Percentiles rank a stretch among this genome's conserved stretches.
Conservation (phyloP, 2,797 vertebrate species). For the Darevskia mixta region DNA sequence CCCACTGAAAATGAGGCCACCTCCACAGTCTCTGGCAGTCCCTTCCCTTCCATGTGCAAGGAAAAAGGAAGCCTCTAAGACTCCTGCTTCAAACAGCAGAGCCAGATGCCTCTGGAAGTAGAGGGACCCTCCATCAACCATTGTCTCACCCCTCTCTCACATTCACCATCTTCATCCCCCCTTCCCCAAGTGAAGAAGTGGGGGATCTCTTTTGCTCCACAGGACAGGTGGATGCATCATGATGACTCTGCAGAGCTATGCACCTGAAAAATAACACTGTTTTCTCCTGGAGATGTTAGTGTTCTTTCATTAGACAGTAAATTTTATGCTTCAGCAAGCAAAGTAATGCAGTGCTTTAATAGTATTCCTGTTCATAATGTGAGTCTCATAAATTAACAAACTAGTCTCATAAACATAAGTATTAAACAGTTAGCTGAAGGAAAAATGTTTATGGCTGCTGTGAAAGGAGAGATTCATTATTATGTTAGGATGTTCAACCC, state of each 20-base stretch:
- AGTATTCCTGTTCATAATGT: not conserved
- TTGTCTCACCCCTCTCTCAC: too few species aligned
- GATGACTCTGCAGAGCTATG: not conserved
- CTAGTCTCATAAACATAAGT: conserved; percentile 6
- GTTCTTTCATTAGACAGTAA: conserved; percentile 35
- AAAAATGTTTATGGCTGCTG: not conserved
- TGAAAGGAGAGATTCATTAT: conserved; percentile 35
- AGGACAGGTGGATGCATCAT: not conserved
- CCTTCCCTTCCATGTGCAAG: too few species aligned
- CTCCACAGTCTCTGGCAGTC: too few species aligned
- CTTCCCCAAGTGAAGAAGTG: too few species aligned
- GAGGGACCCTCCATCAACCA: too few species aligned
- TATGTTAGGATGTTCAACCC: not conserved
- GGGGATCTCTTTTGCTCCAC: too few species aligned
- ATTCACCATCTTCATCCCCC: too few species aligned
- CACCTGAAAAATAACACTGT: conserved; percentile 47
- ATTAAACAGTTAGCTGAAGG: conserved; percentile 23
- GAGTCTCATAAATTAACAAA: conserved; percentile 40
- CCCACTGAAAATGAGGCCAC: too few species aligned
- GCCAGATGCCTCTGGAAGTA: too few species aligned
- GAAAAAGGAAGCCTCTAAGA: too few species aligned
- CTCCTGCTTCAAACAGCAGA: too few species aligned
- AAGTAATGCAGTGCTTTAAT: conserved; percentile 48
- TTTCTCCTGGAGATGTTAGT: conserved; percentile 32
- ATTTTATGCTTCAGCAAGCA: conserved; percentile 59